Percentiles rank a stretch among this genome's conserved stretches.
These are phyloP conservation scores for Achlya flavicornis DNA, from an alignment of 2,888 invertebrate species.

Conservation along the genomic window DNA sequence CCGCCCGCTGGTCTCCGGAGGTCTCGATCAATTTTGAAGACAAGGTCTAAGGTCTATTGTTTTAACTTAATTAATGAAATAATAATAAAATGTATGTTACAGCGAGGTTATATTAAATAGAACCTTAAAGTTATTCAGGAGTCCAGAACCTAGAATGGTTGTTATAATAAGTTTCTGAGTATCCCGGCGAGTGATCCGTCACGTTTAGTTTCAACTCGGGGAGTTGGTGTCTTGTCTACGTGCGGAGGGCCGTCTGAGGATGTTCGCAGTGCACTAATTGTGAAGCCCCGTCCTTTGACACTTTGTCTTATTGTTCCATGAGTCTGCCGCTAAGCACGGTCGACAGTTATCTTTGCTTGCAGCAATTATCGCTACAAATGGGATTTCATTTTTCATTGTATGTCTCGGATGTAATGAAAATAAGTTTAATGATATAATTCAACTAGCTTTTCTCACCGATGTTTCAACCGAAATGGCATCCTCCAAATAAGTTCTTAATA, in stretches of 20 bases:
- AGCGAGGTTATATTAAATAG: constrained; percentile 11
- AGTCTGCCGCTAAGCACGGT: constrained; percentile 7
- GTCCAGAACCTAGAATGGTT: constrained; percentile 17
- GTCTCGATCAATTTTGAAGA: too few species aligned
- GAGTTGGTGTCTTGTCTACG: constrained; percentile 28
- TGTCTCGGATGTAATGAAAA: too few species aligned
- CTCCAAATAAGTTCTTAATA: too few species aligned
- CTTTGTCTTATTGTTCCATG: constrained; percentile 27
- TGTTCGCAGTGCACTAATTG: constrained; percentile 64
- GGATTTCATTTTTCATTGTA: constrained; percentile 10
- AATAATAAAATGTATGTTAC: background rate
- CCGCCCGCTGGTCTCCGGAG: too few species aligned
- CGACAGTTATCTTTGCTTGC: background rate
- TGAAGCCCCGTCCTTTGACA: constrained; percentile 46
- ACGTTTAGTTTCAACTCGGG: constrained; percentile 56
- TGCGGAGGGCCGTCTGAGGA: constrained; percentile 63
- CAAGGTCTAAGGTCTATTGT: too few species aligned
- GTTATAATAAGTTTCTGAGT: constrained; percentile 34
- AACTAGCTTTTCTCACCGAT: too few species aligned
- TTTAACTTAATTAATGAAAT: too few species aligned
- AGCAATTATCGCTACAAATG: background rate
- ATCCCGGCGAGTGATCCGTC: constrained; percentile 45
- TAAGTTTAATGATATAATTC: too few species aligned
- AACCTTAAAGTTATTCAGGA: constrained; percentile 20
- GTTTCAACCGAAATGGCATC: too few species aligned